Evolutionary conservation across 1,140 invertebrate species (phyloP).

Genomic region (Dinoponera quadriceps): DNA sequence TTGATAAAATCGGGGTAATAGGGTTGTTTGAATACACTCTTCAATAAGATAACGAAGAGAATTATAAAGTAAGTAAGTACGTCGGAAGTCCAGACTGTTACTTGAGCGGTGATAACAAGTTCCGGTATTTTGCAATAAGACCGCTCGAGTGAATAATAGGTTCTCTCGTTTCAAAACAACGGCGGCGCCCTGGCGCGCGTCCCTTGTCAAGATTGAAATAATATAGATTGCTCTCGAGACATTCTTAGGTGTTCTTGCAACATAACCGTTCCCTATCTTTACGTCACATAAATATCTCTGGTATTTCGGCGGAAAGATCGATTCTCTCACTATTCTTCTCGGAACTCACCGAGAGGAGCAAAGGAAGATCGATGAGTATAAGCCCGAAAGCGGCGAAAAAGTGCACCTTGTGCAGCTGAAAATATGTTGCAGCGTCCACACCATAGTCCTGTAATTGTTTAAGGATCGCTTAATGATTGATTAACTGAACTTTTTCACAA

Average conservation of each 20-base stretch:
- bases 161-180: neutral
- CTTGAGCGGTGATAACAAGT: neutral
- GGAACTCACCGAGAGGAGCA: conserved; percentile 66
- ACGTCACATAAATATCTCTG: neutral
- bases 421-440: conserved; percentile 69
- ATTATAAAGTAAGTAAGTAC: no score
- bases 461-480: neutral
- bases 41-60: neutral
- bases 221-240: neutral
- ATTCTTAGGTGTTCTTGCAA: neutral
- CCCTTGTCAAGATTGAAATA: conserved; percentile 19
- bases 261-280: neutral
- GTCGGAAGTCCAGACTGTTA: neutral
- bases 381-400: conserved; percentile 64
- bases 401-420: conserved; percentile 62
- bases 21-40: neutral
- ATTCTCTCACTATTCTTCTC: conserved; percentile 9
- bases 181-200: no score
- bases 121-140: neutral
- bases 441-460: conserved; percentile 63
- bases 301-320: neutral
- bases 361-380: conserved; percentile 68
- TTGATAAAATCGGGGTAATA: neutral
- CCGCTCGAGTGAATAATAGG: neutral
- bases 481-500: neutral